A percentile compares a stretch with the other conserved stretches of the same genome.
These are phyloP conservation scores for Botrylloides violaceus DNA, from an alignment of 23 tunicate species.

Conservation along the genomic window DNA sequence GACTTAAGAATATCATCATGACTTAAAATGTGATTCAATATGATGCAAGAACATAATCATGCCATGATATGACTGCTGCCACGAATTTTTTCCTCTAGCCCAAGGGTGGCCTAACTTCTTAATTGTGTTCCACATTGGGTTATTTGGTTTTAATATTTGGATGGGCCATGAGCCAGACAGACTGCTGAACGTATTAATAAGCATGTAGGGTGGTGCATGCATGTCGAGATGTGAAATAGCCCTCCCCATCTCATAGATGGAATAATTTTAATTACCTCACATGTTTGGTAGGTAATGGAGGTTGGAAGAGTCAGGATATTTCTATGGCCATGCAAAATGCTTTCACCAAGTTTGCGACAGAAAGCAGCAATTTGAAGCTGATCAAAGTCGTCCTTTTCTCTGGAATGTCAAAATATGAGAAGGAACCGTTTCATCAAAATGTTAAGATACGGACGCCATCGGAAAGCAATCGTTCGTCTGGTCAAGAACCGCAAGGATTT, in stretches of 20 bases:
- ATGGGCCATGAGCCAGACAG: too few species aligned
- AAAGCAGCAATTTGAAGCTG: background rate
- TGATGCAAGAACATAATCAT: background rate
- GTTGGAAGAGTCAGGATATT: constrained; percentile 6
- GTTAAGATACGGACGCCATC: too few species aligned
- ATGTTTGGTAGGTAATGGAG: background rate
- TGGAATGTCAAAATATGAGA: too few species aligned
- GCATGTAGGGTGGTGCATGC: too few species aligned
- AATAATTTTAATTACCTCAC: background rate
- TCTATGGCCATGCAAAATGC: background rate
- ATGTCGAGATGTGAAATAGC: too few species aligned
- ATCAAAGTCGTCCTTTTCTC: background rate
- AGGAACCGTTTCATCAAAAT: too few species aligned
- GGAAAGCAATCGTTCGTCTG: too few species aligned
- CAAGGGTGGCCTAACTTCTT: background rate
- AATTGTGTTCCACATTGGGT: background rate
- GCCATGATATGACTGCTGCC: background rate
- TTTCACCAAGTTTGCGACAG: background rate
- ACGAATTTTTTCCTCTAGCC: too few species aligned
- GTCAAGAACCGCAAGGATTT: too few species aligned
- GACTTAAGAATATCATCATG: background rate
- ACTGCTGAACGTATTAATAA: too few species aligned
- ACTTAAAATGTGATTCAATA: background rate
- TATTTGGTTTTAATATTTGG: too few species aligned
- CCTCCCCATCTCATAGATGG: background rate